Base-by-base conservation (phyloP, 2,113 vertebrate species). In the Pygoscelis adeliae region DNA sequence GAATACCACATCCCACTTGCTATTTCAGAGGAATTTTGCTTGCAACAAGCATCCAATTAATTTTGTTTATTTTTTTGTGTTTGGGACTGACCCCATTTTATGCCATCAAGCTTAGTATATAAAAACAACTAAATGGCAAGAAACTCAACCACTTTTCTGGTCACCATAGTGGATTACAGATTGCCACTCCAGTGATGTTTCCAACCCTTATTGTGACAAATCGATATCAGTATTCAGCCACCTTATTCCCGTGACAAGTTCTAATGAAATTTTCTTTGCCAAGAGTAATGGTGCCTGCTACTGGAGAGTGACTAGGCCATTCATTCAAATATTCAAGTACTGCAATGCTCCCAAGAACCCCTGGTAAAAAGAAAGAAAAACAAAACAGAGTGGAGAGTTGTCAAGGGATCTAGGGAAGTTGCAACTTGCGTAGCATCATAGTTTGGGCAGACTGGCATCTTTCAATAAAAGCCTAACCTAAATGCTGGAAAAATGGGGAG, bases 251-350 rank as follows among this genome's bases (percentile, higher is more conserved):
- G 53, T 90, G 95, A 96, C 90, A 92, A 90, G 69, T 86, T 89
- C 46, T 96, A 96, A 98, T 96, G 96, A 93, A 93, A 96, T 95
- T 97, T 95, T 92, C 87, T 96, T 77, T 83, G 89, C 87, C 47
- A 88, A 94, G 96, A 98, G 34, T 93, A 55, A 96, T 96, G 92
- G 62, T 77, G n/a, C 53, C 56, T 86, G 89, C 58, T 90, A 29
- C 86, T 61, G 46, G 30, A n/a, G 58, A 72, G 92, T 55, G 74
- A 93, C 88, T 63, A 29, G 62, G 72, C 58, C 70, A 94, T 97
- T 95, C 90, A 76, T 95, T 97, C 95, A 79, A 91, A 96, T 97
- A 71, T 91, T 89, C 50, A 66, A 94, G 59, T 23, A 29, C n/a
- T n/a, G n/a, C 20, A 77, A 44, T 49, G n/a, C 13, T 58, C 44